phyloP scores from a whole-genome alignment of 2,888 invertebrate species.

The Thecophora atra region DNA sequence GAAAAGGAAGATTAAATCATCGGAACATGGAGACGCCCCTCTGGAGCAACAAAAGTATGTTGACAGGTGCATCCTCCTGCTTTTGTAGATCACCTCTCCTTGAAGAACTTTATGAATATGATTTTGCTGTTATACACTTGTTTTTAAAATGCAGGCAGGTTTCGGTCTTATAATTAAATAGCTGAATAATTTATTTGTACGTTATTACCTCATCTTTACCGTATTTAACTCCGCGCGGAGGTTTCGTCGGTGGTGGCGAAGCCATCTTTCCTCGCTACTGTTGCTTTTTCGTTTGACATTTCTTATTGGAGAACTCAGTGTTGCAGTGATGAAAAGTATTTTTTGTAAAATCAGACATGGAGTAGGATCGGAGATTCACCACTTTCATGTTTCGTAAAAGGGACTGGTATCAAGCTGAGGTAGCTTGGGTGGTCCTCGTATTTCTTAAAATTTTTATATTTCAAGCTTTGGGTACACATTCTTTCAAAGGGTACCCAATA shows the following conservation, averaged over 20 bases:
- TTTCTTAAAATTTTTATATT: no score
- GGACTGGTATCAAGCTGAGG: no score
- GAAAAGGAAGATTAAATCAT: slow-evolving; percentile 28
- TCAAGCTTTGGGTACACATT: no score
- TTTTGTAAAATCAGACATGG: no score
- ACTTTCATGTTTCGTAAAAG: no score
- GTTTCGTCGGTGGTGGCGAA: slow-evolving; percentile 79
- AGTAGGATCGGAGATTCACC: no score
- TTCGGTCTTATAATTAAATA: neutral
- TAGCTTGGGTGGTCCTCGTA: no score
- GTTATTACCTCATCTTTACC: slow-evolving; percentile 81
- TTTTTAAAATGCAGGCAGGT: neutral
- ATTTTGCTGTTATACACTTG: neutral
- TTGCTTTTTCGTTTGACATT: slow-evolving; percentile 19
- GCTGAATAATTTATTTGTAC: neutral
- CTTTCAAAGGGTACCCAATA: no score
- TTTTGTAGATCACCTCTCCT: slow-evolving; percentile 13
- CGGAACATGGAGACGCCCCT: slow-evolving; percentile 24
- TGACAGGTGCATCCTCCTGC: slow-evolving; percentile 41
- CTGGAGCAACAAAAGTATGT: slow-evolving; percentile 25
- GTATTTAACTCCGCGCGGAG: slow-evolving; percentile 86
- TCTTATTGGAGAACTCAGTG: slow-evolving; percentile 20
- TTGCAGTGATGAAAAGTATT: neutral
- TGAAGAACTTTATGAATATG: neutral
- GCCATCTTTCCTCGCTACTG: slow-evolving; percentile 67